Evolutionary conservation across 2,113 vertebrate genomes (phyloP).

Genomic region (Plestiodon gilberti): DNA sequence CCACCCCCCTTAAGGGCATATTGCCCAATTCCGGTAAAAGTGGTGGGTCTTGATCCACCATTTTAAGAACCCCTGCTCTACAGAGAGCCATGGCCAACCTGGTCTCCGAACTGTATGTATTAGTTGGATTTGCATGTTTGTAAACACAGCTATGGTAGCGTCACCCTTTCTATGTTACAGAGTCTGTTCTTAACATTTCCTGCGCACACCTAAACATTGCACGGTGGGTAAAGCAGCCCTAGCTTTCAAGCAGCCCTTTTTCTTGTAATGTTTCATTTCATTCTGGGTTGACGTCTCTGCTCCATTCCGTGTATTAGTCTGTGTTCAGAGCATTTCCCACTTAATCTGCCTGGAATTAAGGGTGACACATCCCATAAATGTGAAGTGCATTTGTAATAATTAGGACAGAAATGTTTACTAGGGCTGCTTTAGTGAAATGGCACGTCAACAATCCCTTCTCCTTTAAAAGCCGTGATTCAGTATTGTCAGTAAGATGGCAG

Average conservation of each 20-base stretch:
- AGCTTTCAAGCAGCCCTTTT: not conserved
- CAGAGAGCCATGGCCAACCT: too few species aligned
- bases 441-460: slow-evolving; percentile 22
- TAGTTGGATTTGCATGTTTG: too few species aligned
- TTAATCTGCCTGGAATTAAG: slow-evolving; percentile 61
- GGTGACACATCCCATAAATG: slow-evolving; percentile 39
- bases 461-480: slow-evolving; percentile 37
- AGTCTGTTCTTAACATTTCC: not conserved
- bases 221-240: not conserved
- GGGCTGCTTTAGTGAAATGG: slow-evolving; percentile 29
- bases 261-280: slow-evolving; percentile 1
- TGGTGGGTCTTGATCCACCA: too few species aligned
- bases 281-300: not conserved
- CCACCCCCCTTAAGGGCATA: too few species aligned
- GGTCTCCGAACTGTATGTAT: too few species aligned
- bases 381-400: slow-evolving; percentile 42
- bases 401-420: slow-evolving; percentile 31
- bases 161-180: not conserved
- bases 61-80: too few species aligned
- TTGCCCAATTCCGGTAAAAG: too few species aligned
- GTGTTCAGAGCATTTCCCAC: slow-evolving; percentile 40
- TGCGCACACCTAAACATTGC: not conserved
- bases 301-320: slow-evolving; percentile 26
- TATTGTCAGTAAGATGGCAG: slow-evolving; percentile 30
- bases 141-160: too few species aligned